These are phyloP conservation scores for Hirtodrosophila alboralis DNA, from an alignment of 2,888 invertebrate species.

Conservation along the genomic window DNA sequence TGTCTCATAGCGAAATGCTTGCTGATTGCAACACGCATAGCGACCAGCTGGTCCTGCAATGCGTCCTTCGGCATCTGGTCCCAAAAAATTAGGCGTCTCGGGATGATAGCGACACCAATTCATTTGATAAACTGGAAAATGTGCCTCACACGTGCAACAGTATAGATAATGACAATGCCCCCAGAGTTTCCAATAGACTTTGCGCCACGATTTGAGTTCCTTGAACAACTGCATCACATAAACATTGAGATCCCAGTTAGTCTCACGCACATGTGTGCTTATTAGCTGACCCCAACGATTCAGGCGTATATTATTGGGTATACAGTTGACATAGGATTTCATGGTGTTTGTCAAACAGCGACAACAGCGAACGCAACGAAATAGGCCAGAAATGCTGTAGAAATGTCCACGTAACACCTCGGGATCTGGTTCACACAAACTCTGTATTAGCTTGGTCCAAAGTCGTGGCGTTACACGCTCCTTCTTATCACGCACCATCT, in stretches of 20 bases:
- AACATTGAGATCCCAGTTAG: constrained; percentile 91
- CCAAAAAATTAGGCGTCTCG: constrained; percentile 90
- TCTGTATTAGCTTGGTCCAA: constrained; percentile 92
- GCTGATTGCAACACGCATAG: constrained; percentile 94
- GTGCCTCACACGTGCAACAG: constrained; percentile 91
- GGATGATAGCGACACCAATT: constrained; percentile 93
- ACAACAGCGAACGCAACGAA: constrained; percentile 89
- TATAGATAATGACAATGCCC: constrained; percentile 94
- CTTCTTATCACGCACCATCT: constrained; percentile 92
- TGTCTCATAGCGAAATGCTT: constrained; percentile 87
- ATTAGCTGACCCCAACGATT: constrained; percentile 90
- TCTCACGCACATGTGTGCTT: constrained; percentile 90
- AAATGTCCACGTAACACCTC: constrained; percentile 92
- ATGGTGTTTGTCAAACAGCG: constrained; percentile 89
- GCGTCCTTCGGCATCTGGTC: constrained; percentile 86
- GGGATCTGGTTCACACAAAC: constrained; percentile 90
- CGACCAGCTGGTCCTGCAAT: constrained; percentile 89
- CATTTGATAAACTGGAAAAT: constrained; percentile 91
- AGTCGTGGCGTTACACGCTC: constrained; percentile 94
- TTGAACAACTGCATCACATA: constrained; percentile 91
- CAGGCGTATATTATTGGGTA: constrained; percentile 89
- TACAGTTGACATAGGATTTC: constrained; percentile 89
- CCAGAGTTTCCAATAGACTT: constrained; percentile 97
- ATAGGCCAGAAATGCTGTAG: constrained; percentile 91
- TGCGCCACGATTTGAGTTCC: constrained; percentile 93